These are phyloP conservation scores for Neodon shergylaensis DNA, from an alignment of 2,113 vertebrate species.

Conservation along the genomic window DNA sequence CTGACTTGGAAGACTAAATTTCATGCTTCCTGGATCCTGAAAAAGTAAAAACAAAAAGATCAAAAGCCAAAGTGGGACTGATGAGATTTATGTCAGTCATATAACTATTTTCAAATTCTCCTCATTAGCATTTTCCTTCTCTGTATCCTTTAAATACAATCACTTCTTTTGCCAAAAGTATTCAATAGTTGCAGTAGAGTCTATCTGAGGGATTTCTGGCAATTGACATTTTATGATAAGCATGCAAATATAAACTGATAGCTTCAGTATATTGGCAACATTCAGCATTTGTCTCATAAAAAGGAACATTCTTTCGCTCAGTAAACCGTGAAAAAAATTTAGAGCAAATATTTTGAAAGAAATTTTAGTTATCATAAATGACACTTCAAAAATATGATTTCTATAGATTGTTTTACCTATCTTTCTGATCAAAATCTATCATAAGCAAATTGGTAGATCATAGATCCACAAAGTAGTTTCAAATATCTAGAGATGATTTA, in stretches of 20 bases:
- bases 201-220: slow-evolving; percentile 26
- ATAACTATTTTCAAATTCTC: slow-evolving; percentile 37
- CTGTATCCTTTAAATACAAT: background rate
- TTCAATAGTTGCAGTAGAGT: background rate
- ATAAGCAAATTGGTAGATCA: background rate
- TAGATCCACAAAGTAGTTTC: background rate
- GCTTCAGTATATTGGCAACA: slow-evolving; percentile 9
- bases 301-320: background rate
- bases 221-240: slow-evolving; percentile 62
- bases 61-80: background rate
- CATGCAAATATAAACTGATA: background rate
- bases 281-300: slow-evolving; percentile 9
- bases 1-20: background rate
- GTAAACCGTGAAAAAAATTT: background rate
- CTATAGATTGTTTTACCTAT: background rate
- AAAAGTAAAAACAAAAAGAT: background rate
- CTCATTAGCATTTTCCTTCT: slow-evolving; percentile 42
- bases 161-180: slow-evolving; percentile 28
- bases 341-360: background rate
- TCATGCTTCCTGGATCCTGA: background rate
- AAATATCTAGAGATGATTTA: background rate
- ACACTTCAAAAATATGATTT: background rate
- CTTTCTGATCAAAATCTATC: background rate
- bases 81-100: slow-evolving; percentile 30
- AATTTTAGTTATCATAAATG: background rate